Conservation (phyloP, 2,113 vertebrate genomes). For the Cephalopterus ornatus region DNA sequence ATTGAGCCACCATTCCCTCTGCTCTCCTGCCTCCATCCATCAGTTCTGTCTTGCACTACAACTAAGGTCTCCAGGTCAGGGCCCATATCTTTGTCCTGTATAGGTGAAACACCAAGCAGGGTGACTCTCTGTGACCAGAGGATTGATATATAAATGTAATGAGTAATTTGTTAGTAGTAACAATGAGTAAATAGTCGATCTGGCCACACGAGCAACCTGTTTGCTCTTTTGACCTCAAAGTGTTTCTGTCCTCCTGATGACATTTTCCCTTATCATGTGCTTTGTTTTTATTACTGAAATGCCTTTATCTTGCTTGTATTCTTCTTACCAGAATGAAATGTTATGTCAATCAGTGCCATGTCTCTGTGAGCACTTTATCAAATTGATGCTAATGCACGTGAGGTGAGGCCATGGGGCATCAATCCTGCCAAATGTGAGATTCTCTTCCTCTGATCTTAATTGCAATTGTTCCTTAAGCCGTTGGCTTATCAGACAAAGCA, state of each 20-base stretch:
- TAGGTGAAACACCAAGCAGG: background rate
- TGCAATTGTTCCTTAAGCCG: background rate
- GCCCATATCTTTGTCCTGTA: accelerated
- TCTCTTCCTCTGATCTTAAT: background rate
- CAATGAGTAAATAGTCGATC: background rate
- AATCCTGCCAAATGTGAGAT: background rate
- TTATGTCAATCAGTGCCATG: accelerated
- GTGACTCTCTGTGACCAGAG: background rate
- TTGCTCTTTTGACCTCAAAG: background rate
- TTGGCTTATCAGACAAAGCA: background rate
- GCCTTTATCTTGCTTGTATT: background rate
- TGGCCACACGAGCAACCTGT: background rate
- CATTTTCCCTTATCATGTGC: background rate
- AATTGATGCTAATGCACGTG: background rate
- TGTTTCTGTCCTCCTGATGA: background rate
- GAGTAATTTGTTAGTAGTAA: background rate
- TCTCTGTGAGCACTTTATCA: background rate
- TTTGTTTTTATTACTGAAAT: background rate
- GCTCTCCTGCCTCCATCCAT: background rate
- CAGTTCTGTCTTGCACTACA: background rate
- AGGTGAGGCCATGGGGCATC: background rate
- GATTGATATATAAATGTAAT: background rate
- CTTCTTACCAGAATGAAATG: background rate
- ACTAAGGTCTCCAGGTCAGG: background rate
- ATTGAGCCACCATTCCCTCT: background rate